Base-by-base conservation (phyloP, 2,797 vertebrate genomes). In the Sebastes itinus region DNA sequence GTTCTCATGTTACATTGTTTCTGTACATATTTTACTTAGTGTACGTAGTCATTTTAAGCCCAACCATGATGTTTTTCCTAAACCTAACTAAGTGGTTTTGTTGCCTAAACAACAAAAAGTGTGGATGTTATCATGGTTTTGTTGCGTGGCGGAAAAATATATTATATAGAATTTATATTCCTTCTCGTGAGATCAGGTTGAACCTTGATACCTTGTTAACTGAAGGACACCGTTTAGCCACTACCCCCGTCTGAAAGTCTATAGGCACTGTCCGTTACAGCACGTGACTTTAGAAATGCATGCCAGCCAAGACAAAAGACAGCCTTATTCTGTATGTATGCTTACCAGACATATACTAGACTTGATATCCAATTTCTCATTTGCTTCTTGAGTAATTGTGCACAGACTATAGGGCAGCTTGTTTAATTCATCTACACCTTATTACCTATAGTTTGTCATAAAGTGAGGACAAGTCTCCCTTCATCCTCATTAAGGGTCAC, bases 401-500 rank as follows among this genome's bases (percentile, higher is more conserved):
- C 87, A 33, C 69, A 62, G 65, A 61, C 64, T 77, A 72, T 72
- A 83, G 42, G 59, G 63, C 56, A 70, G 46, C 30, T 67, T 59
- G 42, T 46, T 72, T 71, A 68, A 67, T 62, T 82, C 60, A 73
- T 83, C 66, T 85, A 62, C 88, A 87, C 84, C 78, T 83, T 91
- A 91, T 89, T 92, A 75, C 82, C 77, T 91, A 87, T 93, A 91
- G 91, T 94, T 94, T 93, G 86, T 92, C 91, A 92, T 84, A 86
- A 93, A 88, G 82, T 84, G 80, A 75, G 56, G 85, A 91, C 82
- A 89, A 90, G 89, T 93, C 86, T 82, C 77, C 81, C 77, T 88
- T 89, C 83, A 84, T 90, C 91, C 94, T 96, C 93, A 95, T 96
- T 95, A 95, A 91, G 83, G 85, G 60, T 81, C 87, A 88, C 90